A percentile compares a stretch with the other conserved stretches of the same genome.
phyloP scores from a whole-genome alignment of 2,797 vertebrate species.

The Crax fasciolata region DNA sequence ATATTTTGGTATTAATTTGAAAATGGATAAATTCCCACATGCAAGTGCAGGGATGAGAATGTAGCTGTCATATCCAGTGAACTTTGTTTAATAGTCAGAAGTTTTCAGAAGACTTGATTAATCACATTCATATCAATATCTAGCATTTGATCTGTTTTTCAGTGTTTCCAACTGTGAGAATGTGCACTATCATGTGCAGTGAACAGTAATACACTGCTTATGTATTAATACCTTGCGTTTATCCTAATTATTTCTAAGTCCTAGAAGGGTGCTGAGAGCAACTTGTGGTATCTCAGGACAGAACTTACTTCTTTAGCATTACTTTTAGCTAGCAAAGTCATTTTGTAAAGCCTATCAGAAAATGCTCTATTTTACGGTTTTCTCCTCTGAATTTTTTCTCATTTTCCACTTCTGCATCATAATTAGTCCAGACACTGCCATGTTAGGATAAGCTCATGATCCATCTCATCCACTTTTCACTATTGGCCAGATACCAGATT shows the following conservation, averaged over 20 bases:
- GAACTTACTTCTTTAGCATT: background rate
- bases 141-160: background rate
- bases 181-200: rapidly evolving
- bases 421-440: background rate
- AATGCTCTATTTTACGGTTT: background rate
- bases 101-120: background rate
- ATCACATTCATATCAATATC: background rate
- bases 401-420: background rate
- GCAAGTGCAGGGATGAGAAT: background rate
- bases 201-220: background rate
- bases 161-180: background rate
- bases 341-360: background rate
- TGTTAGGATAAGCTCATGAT: background rate
- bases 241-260: background rate
- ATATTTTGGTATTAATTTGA: background rate
- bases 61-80: rapidly evolving
- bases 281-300: background rate
- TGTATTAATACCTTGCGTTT: background rate
- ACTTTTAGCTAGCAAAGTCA: background rate
- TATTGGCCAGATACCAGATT: background rate
- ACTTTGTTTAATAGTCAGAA: background rate
- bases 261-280: background rate
- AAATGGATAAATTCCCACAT: background rate
- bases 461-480: background rate
- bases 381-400: background rate